Evolutionary conservation across 2,888 invertebrate genomes (phyloP).

Genomic region (Scaptomyza flava): DNA sequence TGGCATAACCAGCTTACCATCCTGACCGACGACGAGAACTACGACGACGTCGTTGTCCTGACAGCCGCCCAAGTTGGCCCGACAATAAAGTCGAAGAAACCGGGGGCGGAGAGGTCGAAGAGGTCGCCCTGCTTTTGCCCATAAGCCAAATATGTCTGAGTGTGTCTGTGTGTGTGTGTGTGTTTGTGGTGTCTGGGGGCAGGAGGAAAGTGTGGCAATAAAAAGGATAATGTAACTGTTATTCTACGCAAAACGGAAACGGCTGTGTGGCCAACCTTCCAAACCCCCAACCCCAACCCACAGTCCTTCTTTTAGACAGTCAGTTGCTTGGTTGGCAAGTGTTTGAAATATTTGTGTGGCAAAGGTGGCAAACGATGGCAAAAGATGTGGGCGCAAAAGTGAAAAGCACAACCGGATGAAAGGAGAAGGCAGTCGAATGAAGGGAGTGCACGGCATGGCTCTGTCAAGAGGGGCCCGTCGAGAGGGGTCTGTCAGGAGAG

Average conservation of each 20-base stretch:
- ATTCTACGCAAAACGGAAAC: conserved; percentile 78
- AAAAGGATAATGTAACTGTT: conserved; percentile 83
- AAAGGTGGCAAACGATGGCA: conserved; percentile 75
- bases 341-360: conserved; percentile 81
- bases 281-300: neutral
- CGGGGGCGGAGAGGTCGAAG: conserved; percentile 41
- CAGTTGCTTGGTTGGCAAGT: conserved; percentile 59
- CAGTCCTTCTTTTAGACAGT: conserved; percentile 16
- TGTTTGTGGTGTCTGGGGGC: conserved; percentile 27
- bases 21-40: conserved; percentile 10
- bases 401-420: conserved; percentile 70
- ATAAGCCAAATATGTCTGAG: conserved; percentile 76
- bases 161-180: conserved; percentile 41
- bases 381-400: conserved; percentile 61
- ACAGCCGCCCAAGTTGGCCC: conserved; percentile 46
- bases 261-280: conserved; percentile 40
- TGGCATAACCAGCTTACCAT: conserved; percentile 36
- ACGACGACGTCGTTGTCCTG: conserved; percentile 34
- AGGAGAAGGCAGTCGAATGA: neutral
- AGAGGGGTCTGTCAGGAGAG: neutral
- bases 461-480: neutral
- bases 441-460: neutral
- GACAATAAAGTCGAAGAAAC: conserved; percentile 63
- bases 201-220: conserved; percentile 82
- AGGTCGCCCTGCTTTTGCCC: conserved; percentile 66